Evolutionary conservation across 2,113 vertebrate genomes (phyloP), one percentile per base, ranked within the genome.

Genomic region (Phodopus roborovskii): DNA sequence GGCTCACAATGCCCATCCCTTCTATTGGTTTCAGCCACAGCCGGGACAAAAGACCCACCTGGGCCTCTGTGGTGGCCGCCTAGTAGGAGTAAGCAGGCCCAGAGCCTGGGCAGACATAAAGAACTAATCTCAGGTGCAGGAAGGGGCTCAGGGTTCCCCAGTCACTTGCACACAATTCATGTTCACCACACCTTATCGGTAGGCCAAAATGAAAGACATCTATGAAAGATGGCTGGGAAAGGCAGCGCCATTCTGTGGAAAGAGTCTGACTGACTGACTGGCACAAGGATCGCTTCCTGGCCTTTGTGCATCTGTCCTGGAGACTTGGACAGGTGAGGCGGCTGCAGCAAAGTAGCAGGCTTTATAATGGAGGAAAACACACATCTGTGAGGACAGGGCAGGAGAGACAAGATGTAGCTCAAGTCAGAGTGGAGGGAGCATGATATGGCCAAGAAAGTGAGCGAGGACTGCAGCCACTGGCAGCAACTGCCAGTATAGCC

Each of bases 11-110:
- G 24, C 82, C 62, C n/a, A 4, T 53, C 16, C 22, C 22, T 86
- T 56, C 22, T 53, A 26, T 8, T 60, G 45, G 30, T 30, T 53
- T 36, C 39, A 83, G 78, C 56, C 42, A 83, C 1, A 22, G 53
- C 62, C 45, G 33, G 48, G 90, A 78, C 83, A 92, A 92, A 33
- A 64, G 94, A 88, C 39, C 28, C 64, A 62, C 50, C 28, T 17
- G 39, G 81, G n/a, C 12, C 70, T 53, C 12, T 36, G 33, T 24
- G 73, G 50, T 58, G 9, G 56, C 85, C 4, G 9, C 45, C 36
- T 33, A 45, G 9, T 1, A 58, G 20, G 26, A 50, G 3, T 73
- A 15, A 7, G 9, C 10, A 12, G 39, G 0, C 10, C 4, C 42
- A 71, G 64, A 74, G 71, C 39, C 39, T 5, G 7, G 42, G 84